Evolutionary conservation across 2,113 vertebrate species (phyloP).

Genomic region (Neolamprologus devosi): DNA sequence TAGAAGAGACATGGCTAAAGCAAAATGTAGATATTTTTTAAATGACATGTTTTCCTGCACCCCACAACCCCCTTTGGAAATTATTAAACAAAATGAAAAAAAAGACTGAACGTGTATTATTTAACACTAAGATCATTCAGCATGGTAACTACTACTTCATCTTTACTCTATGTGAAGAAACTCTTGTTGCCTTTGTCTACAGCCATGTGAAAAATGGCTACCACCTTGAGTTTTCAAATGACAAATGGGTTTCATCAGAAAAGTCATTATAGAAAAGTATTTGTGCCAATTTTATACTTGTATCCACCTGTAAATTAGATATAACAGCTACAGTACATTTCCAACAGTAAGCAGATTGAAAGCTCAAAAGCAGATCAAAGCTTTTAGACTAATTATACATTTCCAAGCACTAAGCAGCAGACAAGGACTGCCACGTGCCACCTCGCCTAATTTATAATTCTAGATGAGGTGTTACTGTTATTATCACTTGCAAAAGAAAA

Average conservation of each 20-base stretch:
- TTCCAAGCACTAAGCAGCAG: neutral
- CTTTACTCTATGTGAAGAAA: neutral
- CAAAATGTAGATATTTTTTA: neutral
- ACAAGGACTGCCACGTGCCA: neutral
- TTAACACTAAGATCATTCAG: neutral
- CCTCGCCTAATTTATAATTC: neutral
- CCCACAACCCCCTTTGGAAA: neutral
- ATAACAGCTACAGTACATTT: neutral
- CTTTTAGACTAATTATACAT: neutral
- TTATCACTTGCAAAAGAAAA: neutral
- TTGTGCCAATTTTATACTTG: neutral
- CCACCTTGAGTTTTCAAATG: neutral
- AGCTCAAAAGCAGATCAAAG: neutral
- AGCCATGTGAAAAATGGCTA: neutral
- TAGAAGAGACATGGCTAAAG: fast-evolving
- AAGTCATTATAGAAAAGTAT: neutral
- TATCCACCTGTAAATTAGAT: neutral
- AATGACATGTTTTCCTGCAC: neutral
- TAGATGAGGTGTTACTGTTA: neutral
- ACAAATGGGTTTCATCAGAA: neutral
- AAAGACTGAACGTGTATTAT: neutral
- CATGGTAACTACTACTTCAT: neutral
- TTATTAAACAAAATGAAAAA: neutral
- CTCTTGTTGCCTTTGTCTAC: neutral
- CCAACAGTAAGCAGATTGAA: neutral